phyloP scores from a whole-genome alignment of 1,140 invertebrate genomes.

The Hormaphis cornu region DNA sequence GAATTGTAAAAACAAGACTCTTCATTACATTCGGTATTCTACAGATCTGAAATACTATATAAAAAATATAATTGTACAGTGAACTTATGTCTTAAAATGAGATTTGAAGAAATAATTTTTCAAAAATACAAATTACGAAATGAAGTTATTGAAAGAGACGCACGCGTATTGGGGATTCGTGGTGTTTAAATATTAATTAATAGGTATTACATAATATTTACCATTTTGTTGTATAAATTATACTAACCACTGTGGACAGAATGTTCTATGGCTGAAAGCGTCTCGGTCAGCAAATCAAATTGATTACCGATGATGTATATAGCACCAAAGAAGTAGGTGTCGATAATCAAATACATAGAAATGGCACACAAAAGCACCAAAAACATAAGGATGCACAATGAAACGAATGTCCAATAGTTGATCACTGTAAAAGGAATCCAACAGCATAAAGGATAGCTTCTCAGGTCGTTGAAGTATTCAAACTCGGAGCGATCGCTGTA shows the following conservation, averaged over 20 bases:
- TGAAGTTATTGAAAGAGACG: too few species aligned
- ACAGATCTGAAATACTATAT: too few species aligned
- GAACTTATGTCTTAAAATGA: too few species aligned
- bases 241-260: background rate
- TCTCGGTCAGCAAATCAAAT: background rate
- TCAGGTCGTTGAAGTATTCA: background rate
- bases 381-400: background rate
- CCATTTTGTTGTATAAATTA: background rate
- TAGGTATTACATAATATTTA: too few species aligned
- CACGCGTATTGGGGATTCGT: too few species aligned
- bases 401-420: background rate
- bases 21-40: too few species aligned
- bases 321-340: background rate
- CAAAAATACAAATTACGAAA: too few species aligned
- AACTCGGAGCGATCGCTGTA: background rate
- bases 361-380: background rate
- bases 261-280: background rate
- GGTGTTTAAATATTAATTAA: too few species aligned
- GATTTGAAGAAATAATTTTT: too few species aligned
- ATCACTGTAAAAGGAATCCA: background rate
- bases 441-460: background rate
- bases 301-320: background rate
- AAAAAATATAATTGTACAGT: too few species aligned
- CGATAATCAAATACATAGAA: background rate
- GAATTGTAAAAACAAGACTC: too few species aligned